phyloP scores from a whole-genome alignment of 2,797 vertebrate species.

The Gallinago nigripennis region DNA sequence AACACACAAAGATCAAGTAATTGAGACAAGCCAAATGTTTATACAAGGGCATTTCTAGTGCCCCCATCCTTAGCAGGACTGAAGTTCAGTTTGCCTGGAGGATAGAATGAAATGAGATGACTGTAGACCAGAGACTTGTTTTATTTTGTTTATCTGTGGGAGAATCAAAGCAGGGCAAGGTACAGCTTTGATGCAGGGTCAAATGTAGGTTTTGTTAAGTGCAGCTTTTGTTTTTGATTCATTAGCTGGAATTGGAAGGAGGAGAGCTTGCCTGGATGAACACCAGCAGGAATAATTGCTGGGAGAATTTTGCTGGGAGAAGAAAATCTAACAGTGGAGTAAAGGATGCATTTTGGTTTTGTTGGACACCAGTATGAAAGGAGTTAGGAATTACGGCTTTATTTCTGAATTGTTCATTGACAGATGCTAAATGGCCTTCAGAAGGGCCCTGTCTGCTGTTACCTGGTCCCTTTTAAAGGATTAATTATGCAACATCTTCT shows the following conservation, averaged over 20 bases:
- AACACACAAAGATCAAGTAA: conserved; percentile 18
- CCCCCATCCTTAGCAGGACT: conserved; percentile 11
- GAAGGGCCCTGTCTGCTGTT: not conserved
- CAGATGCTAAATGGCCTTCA: not conserved
- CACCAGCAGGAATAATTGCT: not conserved
- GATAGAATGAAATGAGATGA: conserved; percentile 19
- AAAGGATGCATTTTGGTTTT: conserved; percentile 28
- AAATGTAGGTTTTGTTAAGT: not conserved
- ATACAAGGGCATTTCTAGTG: conserved; percentile 18
- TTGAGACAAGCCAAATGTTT: conserved; percentile 61
- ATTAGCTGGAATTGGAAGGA: not conserved
- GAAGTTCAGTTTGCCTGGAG: conserved; percentile 50
- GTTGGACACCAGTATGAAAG: not conserved
- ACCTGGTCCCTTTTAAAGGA: not conserved
- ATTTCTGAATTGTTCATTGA: not conserved
- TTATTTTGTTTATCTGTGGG: not conserved
- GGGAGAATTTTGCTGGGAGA: not conserved
- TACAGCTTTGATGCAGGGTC: conserved; percentile 31
- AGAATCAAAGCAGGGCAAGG: conserved; percentile 23
- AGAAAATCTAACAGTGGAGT: not conserved
- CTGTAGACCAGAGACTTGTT: conserved; percentile 38
- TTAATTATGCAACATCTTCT: not conserved
- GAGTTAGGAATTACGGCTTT: not conserved
- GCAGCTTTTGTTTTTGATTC: conserved; percentile 28
- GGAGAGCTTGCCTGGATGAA: not conserved